Evolutionary conservation across 2,113 vertebrate genomes (phyloP).

Genomic region (Laticauda colubrina): DNA sequence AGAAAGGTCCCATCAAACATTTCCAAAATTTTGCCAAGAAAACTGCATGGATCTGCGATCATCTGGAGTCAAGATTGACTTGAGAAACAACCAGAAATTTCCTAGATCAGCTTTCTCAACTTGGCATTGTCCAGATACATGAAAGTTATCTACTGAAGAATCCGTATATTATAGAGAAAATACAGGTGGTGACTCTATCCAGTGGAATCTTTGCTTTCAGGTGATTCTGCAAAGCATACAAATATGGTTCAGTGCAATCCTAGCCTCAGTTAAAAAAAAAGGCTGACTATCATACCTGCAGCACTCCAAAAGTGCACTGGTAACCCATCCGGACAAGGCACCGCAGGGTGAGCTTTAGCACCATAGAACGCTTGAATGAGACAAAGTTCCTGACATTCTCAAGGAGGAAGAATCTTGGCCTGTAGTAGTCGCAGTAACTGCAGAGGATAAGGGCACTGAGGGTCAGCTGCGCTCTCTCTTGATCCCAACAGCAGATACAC

Average conservation of each 20-base stretch:
- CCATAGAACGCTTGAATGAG: slow-evolving; percentile 96
- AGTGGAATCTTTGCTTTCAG: background rate
- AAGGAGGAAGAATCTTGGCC: slow-evolving; percentile 90
- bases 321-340: slow-evolving; percentile 97
- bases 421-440: slow-evolving; percentile 97
- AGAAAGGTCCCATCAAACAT: background rate
- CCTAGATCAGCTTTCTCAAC: background rate
- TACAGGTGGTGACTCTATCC: background rate
- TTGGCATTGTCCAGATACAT: background rate
- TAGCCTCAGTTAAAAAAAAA: no score
- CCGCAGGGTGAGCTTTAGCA: slow-evolving; percentile 91
- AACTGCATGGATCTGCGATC: background rate
- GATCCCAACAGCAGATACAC: background rate
- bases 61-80: background rate
- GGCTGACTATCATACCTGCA: slow-evolving; percentile 78
- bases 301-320: slow-evolving; percentile 94
- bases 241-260: no score
- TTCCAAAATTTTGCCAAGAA: background rate
- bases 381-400: slow-evolving; percentile 96
- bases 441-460: background rate
- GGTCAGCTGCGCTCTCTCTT: background rate
- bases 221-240: background rate
- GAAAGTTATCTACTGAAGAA: background rate
- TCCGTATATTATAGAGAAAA: background rate
- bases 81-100: background rate